Conservation (phyloP, 2,113 vertebrate genomes). For the Mirza zaza region DNA sequence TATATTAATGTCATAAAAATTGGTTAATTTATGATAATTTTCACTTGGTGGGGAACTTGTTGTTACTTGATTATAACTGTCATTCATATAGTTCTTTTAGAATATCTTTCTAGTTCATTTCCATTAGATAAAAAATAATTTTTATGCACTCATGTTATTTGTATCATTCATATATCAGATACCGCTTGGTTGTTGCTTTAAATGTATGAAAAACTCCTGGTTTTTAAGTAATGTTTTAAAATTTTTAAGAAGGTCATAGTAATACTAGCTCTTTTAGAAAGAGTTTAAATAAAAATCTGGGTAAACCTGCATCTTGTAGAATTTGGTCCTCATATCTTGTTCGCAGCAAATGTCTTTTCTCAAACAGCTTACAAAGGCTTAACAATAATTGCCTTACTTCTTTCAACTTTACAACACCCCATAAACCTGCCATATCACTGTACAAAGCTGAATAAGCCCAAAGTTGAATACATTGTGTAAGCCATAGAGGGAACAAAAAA, state of each 20-base stretch:
- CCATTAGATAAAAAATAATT: not conserved
- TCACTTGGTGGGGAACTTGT: not conserved
- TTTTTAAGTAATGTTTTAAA: not conserved
- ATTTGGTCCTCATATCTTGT: not conserved
- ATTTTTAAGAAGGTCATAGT: not conserved
- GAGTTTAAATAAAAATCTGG: constrained; percentile 6
- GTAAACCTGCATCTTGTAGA: not conserved
- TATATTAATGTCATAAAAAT: not conserved
- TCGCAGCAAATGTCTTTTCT: constrained; percentile 22
- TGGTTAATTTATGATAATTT: not conserved
- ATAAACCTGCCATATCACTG: constrained; percentile 43
- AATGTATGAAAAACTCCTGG: not conserved
- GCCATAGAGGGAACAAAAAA: not conserved
- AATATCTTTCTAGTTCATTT: not conserved
- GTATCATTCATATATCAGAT: not conserved
- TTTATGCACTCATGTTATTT: not conserved
- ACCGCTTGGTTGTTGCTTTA: not conserved
- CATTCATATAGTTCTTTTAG: not conserved
- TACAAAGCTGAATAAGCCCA: constrained; percentile 8
- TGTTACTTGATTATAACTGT: not conserved
- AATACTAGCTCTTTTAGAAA: not conserved
- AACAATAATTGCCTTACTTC: constrained; percentile 48
- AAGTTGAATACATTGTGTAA: constrained; percentile 21
- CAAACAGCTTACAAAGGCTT: constrained; percentile 35
- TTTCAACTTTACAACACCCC: constrained; percentile 22